Evolutionary conservation across 23 tunicate species (phyloP).

Genomic region (Clavelina lepadiformis): DNA sequence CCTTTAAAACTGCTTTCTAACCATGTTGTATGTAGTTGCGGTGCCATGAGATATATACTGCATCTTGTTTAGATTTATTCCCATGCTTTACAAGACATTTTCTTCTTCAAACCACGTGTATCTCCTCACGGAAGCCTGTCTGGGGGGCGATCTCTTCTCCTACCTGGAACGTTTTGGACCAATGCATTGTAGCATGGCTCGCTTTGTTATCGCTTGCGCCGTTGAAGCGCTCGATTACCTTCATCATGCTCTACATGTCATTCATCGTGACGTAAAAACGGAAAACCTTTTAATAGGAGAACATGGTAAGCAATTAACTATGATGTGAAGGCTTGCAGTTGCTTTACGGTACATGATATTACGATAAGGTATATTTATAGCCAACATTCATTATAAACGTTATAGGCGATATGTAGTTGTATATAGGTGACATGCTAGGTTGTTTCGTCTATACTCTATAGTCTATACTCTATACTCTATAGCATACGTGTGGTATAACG

Average conservation of each 20-base stretch:
- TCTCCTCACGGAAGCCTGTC: conserved; percentile 70
- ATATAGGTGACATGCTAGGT: no score
- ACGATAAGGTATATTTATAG: no score
- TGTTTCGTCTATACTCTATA: no score
- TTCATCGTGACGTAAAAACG: conserved; percentile 75
- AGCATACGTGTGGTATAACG: no score
- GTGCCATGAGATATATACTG: no score
- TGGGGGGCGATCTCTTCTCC: conserved; percentile 72
- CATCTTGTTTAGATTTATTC: conserved; percentile 46
- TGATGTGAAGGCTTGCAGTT: no score
- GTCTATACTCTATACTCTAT: no score
- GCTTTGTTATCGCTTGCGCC: conserved; percentile 68
- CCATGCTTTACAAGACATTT: conserved; percentile 46
- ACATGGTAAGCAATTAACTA: conserved; percentile 24
- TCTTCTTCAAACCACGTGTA: conserved; percentile 48
- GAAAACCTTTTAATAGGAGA: conserved; percentile 59
- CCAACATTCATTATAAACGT: no score
- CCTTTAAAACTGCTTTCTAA: no score
- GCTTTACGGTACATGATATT: no score
- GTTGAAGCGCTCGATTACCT: conserved; percentile 60
- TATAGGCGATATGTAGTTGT: no score
- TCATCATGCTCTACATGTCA: conserved; percentile 23
- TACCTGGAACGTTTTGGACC: conserved; percentile 51
- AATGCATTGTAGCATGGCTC: conserved; percentile 16
- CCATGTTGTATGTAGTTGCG: no score